These are phyloP conservation scores for Trogon melanurus DNA, from an alignment of 2,113 vertebrate species.

Conservation along the genomic window DNA sequence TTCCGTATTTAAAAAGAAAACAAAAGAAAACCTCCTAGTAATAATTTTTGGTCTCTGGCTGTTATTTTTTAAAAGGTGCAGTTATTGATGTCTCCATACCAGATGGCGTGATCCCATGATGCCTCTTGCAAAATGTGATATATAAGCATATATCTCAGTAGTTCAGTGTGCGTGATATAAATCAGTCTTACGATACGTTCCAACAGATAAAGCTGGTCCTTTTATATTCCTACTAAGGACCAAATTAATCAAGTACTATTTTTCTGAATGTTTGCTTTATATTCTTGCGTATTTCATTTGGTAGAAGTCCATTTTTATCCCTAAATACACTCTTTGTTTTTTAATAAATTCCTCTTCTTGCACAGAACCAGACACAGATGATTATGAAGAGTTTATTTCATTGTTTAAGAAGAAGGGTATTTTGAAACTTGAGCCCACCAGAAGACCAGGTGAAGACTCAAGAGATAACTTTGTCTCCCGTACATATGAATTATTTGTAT, in stretches of 20 bases:
- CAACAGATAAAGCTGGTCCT: constrained; percentile 54
- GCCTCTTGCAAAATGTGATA: constrained; percentile 68
- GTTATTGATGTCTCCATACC: constrained; percentile 48
- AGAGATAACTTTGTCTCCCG: neutral
- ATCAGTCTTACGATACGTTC: constrained; percentile 47
- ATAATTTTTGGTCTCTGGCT: constrained; percentile 18
- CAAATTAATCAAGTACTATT: constrained; percentile 64
- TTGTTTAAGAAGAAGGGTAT: neutral
- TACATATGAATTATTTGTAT: neutral
- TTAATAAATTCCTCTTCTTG: neutral
- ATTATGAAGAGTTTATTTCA: neutral
- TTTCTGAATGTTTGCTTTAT: constrained; percentile 29
- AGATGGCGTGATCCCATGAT: constrained; percentile 71
- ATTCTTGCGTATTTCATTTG: neutral
- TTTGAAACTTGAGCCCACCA: neutral
- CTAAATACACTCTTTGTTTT: neutral
- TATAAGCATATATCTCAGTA: constrained; percentile 67
- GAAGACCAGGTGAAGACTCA: neutral
- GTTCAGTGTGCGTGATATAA: constrained; percentile 64
- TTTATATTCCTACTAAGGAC: constrained; percentile 63
- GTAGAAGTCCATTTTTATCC: neutral
- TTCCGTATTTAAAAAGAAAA: neutral
- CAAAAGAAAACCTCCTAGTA: neutral
- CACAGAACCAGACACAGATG: neutral
- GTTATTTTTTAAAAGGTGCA: constrained; percentile 58